phyloP scores from a whole-genome alignment of 2,797 vertebrate species.

The Chloroceryle amazona region DNA sequence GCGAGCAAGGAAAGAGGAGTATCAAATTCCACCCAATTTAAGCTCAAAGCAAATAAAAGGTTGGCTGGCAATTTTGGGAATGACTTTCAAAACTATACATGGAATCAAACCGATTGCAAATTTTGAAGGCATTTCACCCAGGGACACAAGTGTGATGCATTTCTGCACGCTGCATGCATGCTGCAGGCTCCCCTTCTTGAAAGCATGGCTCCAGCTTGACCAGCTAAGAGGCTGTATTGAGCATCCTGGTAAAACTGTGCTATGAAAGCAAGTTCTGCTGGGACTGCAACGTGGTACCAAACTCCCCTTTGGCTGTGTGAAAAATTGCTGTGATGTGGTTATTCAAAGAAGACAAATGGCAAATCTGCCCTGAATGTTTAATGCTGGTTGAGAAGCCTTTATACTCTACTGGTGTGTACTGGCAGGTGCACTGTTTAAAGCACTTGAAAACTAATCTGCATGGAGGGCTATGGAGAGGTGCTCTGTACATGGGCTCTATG shows the following conservation, averaged over 20 bases:
- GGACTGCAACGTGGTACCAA: conserved; percentile 11
- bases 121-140: conserved; percentile 50
- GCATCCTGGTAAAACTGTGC: conserved; percentile 45
- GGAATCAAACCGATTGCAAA: background rate
- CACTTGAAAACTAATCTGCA: background rate
- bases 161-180: conserved; percentile 59
- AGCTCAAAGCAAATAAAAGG: background rate
- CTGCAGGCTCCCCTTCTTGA: conserved; percentile 31
- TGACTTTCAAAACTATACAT: background rate
- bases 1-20: background rate
- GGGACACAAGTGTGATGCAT: conserved; percentile 36
- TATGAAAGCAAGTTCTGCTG: conserved; percentile 46
- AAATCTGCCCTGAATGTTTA: background rate
- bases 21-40: conserved; percentile 18
- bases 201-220: conserved; percentile 58
- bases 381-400: background rate
- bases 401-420: background rate
- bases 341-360: background rate
- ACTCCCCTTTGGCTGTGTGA: background rate
- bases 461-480: background rate
- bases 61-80: conserved; percentile 1
- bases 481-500: background rate
- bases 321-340: background rate
- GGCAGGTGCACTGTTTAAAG: background rate
- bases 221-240: conserved; percentile 4